Evolutionary conservation across 2,113 vertebrate species (phyloP), one percentile per base, ranked within the genome.

Genomic region (Platichthys flesus): DNA sequence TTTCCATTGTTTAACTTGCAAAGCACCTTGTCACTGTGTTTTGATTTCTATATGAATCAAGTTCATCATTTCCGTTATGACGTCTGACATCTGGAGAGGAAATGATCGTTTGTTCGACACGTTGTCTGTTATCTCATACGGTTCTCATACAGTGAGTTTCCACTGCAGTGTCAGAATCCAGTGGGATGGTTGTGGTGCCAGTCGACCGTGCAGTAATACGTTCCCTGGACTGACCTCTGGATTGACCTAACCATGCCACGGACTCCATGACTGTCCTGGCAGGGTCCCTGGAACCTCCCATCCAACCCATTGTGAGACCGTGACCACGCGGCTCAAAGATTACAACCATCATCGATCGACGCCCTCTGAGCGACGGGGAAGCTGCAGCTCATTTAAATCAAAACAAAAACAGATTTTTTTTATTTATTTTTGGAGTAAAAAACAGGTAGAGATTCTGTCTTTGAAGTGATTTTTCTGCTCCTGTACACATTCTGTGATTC

Each of bases 401-500:
- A 40, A 15, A 75, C 8, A 74, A 74, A 61, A 73, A 55, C 23
- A 64, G 31, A 31, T 31, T 31, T 31, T 0, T 1, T 40, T 4
- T 23, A 23, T 81, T 67, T 51, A 4, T 60, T 60, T 31, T 65
- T 57, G 0, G 20, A 49, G 26, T 9, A 56, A 56, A 65, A 42
- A 42, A 20, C 72, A 76, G 64, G 45, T 78, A 70, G 78, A 82
- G 79, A 82, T 88, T 72, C 24, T 42, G 89, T 76, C 57, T 90
- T 88, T 91, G 83, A 88, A 89, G 84, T 71, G 45, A 60, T 78
- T 73, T 60, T 63, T 52, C 42, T 61, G 37, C 52, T 87, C 59
- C 72, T 28, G 35, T 83, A 71, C 80, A 80, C 83, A 80, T 85
- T 90, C 85, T 88, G 74, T 85, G 82, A 89, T 86, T 84, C 84